Conservation (phyloP, 2,888 invertebrate genomes). For the Podotricha telesiphe region DNA sequence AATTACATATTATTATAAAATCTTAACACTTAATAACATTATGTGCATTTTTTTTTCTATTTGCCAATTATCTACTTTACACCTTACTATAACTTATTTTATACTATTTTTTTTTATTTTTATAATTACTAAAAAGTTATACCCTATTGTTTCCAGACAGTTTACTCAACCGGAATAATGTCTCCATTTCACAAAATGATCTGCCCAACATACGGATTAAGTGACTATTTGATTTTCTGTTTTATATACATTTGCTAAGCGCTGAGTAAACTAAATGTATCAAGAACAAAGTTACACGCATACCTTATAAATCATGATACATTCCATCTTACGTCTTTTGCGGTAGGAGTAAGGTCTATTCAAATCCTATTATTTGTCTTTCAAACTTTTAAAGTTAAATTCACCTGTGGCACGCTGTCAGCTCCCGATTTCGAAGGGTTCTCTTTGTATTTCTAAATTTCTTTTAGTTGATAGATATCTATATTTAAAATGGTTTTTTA, state of each 20-base stretch:
- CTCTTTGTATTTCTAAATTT: constrained; percentile 63
- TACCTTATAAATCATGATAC: constrained; percentile 31
- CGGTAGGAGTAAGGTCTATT: constrained; percentile 38
- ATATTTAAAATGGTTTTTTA: too few species aligned
- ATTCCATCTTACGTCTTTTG: constrained; percentile 29
- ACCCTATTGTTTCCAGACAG: neutral
- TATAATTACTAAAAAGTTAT: too few species aligned
- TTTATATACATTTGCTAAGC: constrained; percentile 70
- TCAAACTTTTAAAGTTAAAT: constrained; percentile 42
- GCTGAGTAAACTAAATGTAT: constrained; percentile 64
- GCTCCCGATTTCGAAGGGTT: constrained; percentile 66
- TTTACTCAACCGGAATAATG: constrained; percentile 41
- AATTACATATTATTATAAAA: too few species aligned
- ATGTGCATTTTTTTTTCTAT: too few species aligned
- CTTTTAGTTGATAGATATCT: constrained; percentile 13
- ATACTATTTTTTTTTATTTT: too few species aligned
- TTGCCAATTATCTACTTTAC: too few species aligned
- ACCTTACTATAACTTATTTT: too few species aligned
- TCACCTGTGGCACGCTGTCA: constrained; percentile 57
- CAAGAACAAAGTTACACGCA: constrained; percentile 50
- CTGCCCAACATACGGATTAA: constrained; percentile 62
- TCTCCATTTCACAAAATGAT: constrained; percentile 63
- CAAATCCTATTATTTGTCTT: constrained; percentile 38
- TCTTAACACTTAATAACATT: too few species aligned
- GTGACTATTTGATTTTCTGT: constrained; percentile 61